Base-by-base conservation (phyloP, 2,888 invertebrate genomes). In the Heliconius charithonia region DNA sequence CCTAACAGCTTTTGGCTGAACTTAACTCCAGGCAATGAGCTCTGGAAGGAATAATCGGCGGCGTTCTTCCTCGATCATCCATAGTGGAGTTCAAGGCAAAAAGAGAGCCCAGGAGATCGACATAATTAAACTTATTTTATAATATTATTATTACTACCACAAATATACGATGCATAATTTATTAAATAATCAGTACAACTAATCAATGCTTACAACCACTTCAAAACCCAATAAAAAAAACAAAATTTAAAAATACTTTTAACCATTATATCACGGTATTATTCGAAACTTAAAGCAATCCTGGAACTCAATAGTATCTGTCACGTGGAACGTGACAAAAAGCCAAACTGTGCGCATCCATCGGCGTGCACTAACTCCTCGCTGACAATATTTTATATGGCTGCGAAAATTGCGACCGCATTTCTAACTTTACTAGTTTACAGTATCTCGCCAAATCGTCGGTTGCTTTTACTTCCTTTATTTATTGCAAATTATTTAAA, bases 351-450 rank as follows among this genome's bases (percentile, higher is more conserved):
- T 86, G 83, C 83, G 82, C 87, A 89, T 91, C 88, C 87, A 88
- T 89, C 88, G 86, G 83, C 83, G 80, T 83, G 73, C 85, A 80
- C 85, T 86, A 83, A 86, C 85, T 86, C 87, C 85, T 85, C 86
- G 88, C 85, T 90, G 89, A 91, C 90, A 90, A 92, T 93, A 92
- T 93, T 93, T 92, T 92, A 91, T 90, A 89, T 88, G 87, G 88
- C 90, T 88, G 89, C 83, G 91, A 90, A 92, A 92, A 93, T 93
- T 92, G 92, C 92, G 90, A 91, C 90, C 90, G 85, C 89, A 84
- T 87, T 85, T 87, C 88, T 87, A 93, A 93, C 92, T 93, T 92
- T 90, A 89, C 90, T 92, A 93, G 93, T 92, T 93, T 91, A 90
- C 91, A 90, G 88, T 85, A 85, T 85, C 85, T 85, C 86, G 85